Conservation (phyloP, 2,113 vertebrate genomes). For the Neodontobutis hainanensis region DNA sequence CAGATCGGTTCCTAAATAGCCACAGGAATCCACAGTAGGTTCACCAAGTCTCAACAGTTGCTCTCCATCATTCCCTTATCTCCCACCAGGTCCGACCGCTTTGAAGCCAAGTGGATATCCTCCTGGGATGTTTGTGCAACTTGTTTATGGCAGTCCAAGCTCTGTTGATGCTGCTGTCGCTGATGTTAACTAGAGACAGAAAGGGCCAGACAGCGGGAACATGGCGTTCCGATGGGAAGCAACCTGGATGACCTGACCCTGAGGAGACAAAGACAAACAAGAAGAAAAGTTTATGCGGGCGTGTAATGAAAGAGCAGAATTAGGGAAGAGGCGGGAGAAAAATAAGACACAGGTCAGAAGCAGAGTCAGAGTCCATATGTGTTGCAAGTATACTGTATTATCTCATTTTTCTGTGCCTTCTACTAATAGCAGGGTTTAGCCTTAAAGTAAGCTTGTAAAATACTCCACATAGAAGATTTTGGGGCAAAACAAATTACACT, state of each 20-base stretch:
- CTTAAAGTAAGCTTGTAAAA: conserved; percentile 2
- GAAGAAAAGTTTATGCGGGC: conserved; percentile 6
- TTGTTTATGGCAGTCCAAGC: conserved; percentile 76
- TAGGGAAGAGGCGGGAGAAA: conserved; percentile 26
- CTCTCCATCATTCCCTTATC: conserved; percentile 65
- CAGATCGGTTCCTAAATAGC: conserved; percentile 42
- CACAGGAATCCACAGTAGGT: conserved; percentile 47
- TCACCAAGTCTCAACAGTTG: conserved; percentile 40
- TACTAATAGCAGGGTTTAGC: neutral
- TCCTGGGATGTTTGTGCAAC: conserved; percentile 71
- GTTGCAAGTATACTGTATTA: neutral
- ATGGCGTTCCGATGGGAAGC: conserved; percentile 37
- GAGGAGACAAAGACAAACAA: conserved; percentile 20
- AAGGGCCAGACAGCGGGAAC: conserved; percentile 39
- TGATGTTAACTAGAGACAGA: conserved; percentile 59
- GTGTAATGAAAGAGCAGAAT: conserved; percentile 6
- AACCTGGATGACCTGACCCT: conserved; percentile 44
- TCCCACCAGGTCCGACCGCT: conserved; percentile 59
- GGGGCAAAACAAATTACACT: conserved; percentile 27
- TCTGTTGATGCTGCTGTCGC: conserved; percentile 59
- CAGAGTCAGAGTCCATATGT: conserved; percentile 6
- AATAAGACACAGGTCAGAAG: conserved; percentile 18
- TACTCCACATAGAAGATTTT: neutral
- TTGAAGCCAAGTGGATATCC: conserved; percentile 57
- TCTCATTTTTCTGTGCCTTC: neutral